These are phyloP conservation scores for Mormyrops attenuatus DNA, from an alignment of 2,797 vertebrate genomes.

Conservation along the genomic window DNA sequence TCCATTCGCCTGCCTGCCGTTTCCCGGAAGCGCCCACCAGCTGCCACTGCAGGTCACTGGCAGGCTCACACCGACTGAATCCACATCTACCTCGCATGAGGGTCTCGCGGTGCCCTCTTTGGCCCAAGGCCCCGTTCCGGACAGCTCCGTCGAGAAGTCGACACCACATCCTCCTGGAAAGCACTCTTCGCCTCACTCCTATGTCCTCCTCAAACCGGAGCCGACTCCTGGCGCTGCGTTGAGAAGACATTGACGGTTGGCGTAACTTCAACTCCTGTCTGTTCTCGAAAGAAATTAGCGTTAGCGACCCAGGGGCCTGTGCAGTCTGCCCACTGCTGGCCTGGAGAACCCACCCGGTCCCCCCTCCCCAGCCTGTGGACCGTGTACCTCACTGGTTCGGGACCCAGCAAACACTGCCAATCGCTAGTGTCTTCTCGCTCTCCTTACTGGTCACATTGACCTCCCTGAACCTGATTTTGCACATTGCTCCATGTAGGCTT, in stretches of 20 bases:
- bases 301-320: not conserved
- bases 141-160: not conserved
- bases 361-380: not conserved
- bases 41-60: conserved; percentile 49
- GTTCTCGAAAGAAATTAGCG: not conserved
- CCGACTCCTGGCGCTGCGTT: not conserved
- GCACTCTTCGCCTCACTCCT: not conserved
- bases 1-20: conserved; percentile 34
- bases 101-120: conserved; percentile 41
- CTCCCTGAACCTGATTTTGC: conserved; percentile 38
- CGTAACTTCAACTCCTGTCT: not conserved
- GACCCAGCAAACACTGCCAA: conserved; percentile 38
- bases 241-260: not conserved
- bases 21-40: conserved; percentile 51
- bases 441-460: conserved; percentile 40
- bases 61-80: conserved; percentile 53
- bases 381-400: conserved; percentile 16
- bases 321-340: conserved; percentile 25
- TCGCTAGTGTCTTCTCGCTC: conserved; percentile 38
- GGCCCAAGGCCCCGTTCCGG: conserved; percentile 44
- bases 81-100: conserved; percentile 64
- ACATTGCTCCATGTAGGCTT: conserved; percentile 26
- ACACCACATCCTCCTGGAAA: not conserved
- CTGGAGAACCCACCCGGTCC: conserved; percentile 37
- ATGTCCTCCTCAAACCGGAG: not conserved